Conservation (phyloP, 1,140 invertebrate genomes). For the Goniozus legneri region DNA sequence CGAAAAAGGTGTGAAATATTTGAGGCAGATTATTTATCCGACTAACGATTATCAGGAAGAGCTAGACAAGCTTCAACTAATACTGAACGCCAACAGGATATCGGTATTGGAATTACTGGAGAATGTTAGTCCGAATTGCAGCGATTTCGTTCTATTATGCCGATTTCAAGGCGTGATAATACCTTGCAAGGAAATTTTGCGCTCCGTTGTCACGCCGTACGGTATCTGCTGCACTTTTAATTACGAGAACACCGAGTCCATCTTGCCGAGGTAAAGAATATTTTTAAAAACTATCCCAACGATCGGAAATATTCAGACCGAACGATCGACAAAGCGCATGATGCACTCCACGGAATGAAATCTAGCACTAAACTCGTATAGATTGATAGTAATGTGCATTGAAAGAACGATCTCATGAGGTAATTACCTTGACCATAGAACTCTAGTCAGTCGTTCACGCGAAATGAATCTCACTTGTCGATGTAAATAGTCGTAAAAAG, state of each 20-base stretch:
- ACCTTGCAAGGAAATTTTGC: conserved; percentile 14
- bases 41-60: conserved; percentile 8
- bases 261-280: background rate
- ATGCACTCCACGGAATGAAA: no score
- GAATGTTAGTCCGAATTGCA: conserved; percentile 18
- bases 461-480: background rate
- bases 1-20: conserved; percentile 11
- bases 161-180: conserved; percentile 10
- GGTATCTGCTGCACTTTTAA: conserved; percentile 27
- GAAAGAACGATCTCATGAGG: background rate
- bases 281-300: background rate
- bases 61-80: conserved; percentile 15
- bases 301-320: no score
- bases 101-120: conserved; percentile 14
- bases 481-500: background rate
- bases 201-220: conserved; percentile 11
- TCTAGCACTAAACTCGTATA: no score
- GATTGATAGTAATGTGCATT: no score
- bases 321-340: no score
- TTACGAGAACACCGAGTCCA: background rate
- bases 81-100: conserved; percentile 18
- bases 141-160: conserved; percentile 20
- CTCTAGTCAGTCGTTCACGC: background rate
- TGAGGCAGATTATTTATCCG: conserved; percentile 17
- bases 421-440: conserved; percentile 19